Evolutionary conservation across 2,888 invertebrate genomes (phyloP).

Genomic region (Drosophila pseudotalamancana): DNA sequence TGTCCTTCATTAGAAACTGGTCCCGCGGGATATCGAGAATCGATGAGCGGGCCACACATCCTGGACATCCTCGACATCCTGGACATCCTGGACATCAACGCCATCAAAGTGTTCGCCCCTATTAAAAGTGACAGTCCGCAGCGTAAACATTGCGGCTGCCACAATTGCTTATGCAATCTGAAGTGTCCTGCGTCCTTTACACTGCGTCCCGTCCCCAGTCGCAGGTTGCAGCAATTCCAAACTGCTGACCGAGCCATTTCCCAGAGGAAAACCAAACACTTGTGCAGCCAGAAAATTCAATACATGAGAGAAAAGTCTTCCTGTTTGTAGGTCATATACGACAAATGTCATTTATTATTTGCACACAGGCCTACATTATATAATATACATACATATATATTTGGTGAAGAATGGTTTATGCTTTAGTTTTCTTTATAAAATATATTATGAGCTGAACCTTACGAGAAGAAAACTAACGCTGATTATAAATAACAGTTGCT

Average conservation of each 20-base stretch:
- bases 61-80: too few species aligned
- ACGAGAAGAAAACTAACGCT: too few species aligned
- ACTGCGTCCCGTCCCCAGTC: not conserved
- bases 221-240: slow-evolving; percentile 29
- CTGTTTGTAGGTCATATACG: slow-evolving; percentile 9
- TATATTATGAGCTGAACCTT: too few species aligned
- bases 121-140: slow-evolving; percentile 64
- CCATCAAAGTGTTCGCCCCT: slow-evolving; percentile 72
- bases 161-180: slow-evolving; percentile 50
- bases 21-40: slow-evolving; percentile 65
- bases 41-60: slow-evolving; percentile 49
- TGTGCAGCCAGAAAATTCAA: not conserved
- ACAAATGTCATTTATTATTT: not conserved
- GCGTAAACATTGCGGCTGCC: slow-evolving; percentile 69
- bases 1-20: slow-evolving; percentile 73
- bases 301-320: not conserved
- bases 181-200: slow-evolving; percentile 19
- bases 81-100: slow-evolving; percentile 45
- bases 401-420: too few species aligned
- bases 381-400: too few species aligned
- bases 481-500: too few species aligned
- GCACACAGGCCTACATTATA: not conserved
- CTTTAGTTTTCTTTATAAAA: too few species aligned
- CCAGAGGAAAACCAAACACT: slow-evolving; percentile 57
- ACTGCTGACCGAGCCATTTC: slow-evolving; percentile 61